phyloP scores from a whole-genome alignment of 1,140 invertebrate genomes.

The Harlomillsia oculata region DNA sequence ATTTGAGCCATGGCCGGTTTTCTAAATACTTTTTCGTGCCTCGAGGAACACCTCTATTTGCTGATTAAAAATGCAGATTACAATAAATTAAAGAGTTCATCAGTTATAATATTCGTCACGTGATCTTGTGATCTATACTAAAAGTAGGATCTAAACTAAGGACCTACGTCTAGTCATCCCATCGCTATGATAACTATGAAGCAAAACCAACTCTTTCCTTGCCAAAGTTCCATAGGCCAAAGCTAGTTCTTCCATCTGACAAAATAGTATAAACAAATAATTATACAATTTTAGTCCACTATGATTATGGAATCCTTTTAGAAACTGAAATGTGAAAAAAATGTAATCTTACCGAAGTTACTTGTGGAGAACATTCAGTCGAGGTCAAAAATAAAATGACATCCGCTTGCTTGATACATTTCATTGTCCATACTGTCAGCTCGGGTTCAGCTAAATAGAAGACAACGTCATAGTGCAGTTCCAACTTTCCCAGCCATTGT shows the following conservation, averaged over 20 bases:
- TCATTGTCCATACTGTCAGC: not conserved
- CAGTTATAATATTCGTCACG: no score
- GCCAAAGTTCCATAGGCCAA: not conserved
- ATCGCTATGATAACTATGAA: conserved; percentile 2
- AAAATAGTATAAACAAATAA: not conserved
- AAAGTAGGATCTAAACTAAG: no score
- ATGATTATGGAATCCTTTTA: not conserved
- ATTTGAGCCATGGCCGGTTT: not conserved
- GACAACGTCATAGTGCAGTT: not conserved
- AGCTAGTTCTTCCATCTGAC: not conserved
- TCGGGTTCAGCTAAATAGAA: conserved; percentile 7
- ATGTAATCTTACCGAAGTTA: not conserved
- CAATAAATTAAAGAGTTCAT: no score
- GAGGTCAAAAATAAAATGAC: conserved; percentile 14
- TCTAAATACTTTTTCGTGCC: conserved; percentile 1
- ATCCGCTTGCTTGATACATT: conserved; percentile 18
- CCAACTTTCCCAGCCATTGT: not conserved
- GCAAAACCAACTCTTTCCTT: conserved; percentile 13
- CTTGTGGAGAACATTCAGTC: not conserved
- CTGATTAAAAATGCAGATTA: no score
- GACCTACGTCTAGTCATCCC: no score
- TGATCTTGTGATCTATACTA: no score
- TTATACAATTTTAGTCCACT: not conserved
- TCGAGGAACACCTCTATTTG: no score
- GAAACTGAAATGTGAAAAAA: no score